These are phyloP conservation scores for Heliconius nattereri DNA, from an alignment of 1,140 invertebrate species.

Conservation along the genomic window DNA sequence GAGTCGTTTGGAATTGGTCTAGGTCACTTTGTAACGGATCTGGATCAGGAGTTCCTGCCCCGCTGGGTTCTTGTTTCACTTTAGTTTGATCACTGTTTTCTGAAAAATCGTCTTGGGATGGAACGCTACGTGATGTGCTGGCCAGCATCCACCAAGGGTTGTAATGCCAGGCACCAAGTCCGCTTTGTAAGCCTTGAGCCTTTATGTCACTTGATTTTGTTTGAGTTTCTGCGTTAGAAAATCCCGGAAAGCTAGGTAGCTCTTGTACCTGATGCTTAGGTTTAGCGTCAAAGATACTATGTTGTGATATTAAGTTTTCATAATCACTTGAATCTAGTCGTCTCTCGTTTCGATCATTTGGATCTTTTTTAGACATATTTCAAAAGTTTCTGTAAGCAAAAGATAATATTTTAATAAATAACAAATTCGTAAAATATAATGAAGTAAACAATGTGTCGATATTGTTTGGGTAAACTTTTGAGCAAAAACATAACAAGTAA, in stretches of 20 bases:
- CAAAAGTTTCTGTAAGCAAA: conserved; percentile 56
- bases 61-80: conserved; percentile 76
- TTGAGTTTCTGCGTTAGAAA: conserved; percentile 78
- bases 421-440: not conserved
- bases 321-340: conserved; percentile 78
- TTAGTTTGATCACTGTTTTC: conserved; percentile 76
- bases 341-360: conserved; percentile 71
- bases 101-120: conserved; percentile 72
- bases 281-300: conserved; percentile 76
- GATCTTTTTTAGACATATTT: conserved; percentile 78
- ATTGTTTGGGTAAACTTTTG: conserved; percentile 34
- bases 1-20: conserved; percentile 61
- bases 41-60: conserved; percentile 65
- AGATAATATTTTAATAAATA: conserved; percentile 28
- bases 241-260: conserved; percentile 77
- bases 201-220: conserved; percentile 74
- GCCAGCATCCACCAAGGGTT: conserved; percentile 82
- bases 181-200: conserved; percentile 61
- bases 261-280: conserved; percentile 64
- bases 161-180: conserved; percentile 76
- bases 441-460: conserved; percentile 27
- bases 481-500: conserved; percentile 57
- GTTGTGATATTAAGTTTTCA: conserved; percentile 77
- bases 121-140: conserved; percentile 70
- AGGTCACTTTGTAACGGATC: conserved; percentile 66